Base-by-base conservation (phyloP, 1,140 invertebrate genomes). In the Cephus cinctus region DNA sequence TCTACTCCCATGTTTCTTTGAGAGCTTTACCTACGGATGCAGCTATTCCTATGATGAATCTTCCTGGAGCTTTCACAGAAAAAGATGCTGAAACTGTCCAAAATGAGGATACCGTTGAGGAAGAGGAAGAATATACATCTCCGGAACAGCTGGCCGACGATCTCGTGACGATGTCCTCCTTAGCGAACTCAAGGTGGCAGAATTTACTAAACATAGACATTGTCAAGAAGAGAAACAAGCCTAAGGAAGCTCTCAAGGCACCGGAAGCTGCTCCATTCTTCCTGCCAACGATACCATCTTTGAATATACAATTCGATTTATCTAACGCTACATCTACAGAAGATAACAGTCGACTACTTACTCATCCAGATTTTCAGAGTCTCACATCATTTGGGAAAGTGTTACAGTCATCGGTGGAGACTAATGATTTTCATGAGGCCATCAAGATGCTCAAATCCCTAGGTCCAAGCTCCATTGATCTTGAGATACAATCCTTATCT, bases 251-350 rank as follows among this genome's bases (percentile, higher is more conserved):
- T 4, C 79, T 86, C 0, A 93, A 94, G 63, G 80, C 81, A 1
- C 86, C 89, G 0, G 91, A 92, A 77, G 81, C 83, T 18, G 94
- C 94, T 0, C 96, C 96, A 1, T 99, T 99, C 77, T 98, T 98
- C 67, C 71, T 99, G 25, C 94, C 95, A 0, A 96, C 94, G 0
- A 80, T 96, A 43, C 82, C 90, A 1, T 90, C 91, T 2, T 71
- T 96, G 8, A 83, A 91, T 51, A 69, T 92, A 2, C 83, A 88
- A 64, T 96, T 98, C 75, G 90, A 91, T 70, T 65, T 90, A 4
- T 72, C 77, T 4, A 72, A 82, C 56, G 66, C 72, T 0, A 64
- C 71, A 53, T 61, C 75, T 5, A 34, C 30, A 1, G 34, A 67
- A 4, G 56, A 74, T 2, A 57, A 53, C 4, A 80, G 77, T 15